Percentiles rank a stretch among this genome's conserved stretches.
Conservation (phyloP, 2,888 invertebrate genomes). For the Iphiclides podalirius region DNA sequence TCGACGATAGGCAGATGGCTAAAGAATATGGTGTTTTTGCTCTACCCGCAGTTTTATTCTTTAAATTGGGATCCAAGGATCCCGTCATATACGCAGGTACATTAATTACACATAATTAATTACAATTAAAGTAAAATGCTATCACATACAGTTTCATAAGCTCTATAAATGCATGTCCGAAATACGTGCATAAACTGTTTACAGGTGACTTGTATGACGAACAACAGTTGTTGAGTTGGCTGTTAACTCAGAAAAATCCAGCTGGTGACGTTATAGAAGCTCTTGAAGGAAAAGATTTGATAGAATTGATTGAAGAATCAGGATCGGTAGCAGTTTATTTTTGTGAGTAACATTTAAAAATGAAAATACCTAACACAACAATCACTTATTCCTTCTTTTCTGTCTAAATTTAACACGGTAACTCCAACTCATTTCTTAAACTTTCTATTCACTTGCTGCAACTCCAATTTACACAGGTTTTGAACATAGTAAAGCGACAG, state of each 20-base stretch:
- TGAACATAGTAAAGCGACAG: not conserved
- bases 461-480: no score
- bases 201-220: slow-evolving; percentile 92
- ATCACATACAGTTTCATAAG: not conserved
- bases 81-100: slow-evolving; percentile 94
- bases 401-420: no score
- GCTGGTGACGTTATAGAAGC: slow-evolving; percentile 95
- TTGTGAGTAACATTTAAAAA: slow-evolving; percentile 88
- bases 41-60: slow-evolving; percentile 93
- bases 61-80: slow-evolving; percentile 91
- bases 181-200: no score
- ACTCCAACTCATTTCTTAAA: no score
- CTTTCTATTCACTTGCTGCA: no score
- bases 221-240: slow-evolving; percentile 93
- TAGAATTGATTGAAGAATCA: slow-evolving; percentile 87
- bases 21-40: slow-evolving; percentile 94
- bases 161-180: no score
- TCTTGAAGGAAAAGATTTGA: slow-evolving; percentile 88
- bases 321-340: slow-evolving; percentile 94
- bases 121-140: not conserved
- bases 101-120: not conserved
- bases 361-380: no score
- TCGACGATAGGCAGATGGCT: slow-evolving; percentile 92
- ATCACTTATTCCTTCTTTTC: no score
- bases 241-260: slow-evolving; percentile 94